phyloP scores from a whole-genome alignment of 1,140 invertebrate genomes.

The Drosophila equinoxialis region DNA sequence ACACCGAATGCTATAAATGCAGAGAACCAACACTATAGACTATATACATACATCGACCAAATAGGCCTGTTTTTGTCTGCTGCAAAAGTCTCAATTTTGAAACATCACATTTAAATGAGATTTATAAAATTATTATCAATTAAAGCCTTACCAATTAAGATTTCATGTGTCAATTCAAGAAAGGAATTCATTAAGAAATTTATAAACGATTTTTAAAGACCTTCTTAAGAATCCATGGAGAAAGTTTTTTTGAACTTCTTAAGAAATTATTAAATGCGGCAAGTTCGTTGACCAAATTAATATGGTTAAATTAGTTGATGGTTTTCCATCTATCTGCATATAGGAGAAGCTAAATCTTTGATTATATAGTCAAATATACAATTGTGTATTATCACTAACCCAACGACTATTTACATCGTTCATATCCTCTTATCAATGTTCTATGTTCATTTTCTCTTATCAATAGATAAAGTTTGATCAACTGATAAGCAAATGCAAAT shows the following conservation, averaged over 20 bases:
- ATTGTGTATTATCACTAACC: slow-evolving; percentile 1
- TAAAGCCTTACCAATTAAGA: too few relatives aligned
- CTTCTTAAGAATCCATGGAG: too few relatives aligned
- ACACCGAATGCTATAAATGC: slow-evolving; percentile 14
- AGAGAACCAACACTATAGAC: background rate
- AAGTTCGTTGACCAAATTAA: slow-evolving; percentile 4
- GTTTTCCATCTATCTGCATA: background rate
- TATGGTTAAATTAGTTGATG: background rate
- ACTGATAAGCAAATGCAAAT: slow-evolving; percentile 4
- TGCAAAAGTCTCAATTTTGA: background rate
- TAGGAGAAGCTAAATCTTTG: background rate
- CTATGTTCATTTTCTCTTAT: background rate
- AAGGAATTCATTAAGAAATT: too few relatives aligned
- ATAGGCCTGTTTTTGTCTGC: background rate
- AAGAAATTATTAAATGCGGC: too few relatives aligned
- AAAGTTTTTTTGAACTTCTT: too few relatives aligned
- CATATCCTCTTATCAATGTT: too few relatives aligned
- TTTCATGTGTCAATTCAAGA: too few relatives aligned
- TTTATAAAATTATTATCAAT: background rate
- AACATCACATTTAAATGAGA: background rate
- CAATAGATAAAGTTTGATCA: slow-evolving; percentile 3
- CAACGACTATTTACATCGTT: slow-evolving; percentile 5
- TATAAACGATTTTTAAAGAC: too few relatives aligned
- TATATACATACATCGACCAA: background rate
- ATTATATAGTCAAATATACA: slow-evolving; percentile 10